These are phyloP conservation scores for Gymnothorax reevesii DNA, from an alignment of 2,797 vertebrate genomes.

Conservation along the genomic window DNA sequence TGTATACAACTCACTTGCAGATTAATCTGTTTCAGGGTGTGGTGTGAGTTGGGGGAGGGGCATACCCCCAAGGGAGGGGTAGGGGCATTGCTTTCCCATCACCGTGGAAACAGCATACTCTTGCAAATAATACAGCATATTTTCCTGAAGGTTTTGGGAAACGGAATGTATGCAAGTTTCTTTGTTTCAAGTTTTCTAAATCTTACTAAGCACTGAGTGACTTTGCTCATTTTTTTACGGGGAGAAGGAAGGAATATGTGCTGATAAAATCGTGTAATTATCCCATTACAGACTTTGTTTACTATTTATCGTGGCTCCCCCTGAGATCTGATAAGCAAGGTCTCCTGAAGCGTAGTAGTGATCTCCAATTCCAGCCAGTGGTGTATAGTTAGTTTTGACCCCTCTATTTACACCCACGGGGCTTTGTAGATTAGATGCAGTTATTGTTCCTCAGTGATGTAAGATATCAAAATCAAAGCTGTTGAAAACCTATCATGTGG, in stretches of 20 bases:
- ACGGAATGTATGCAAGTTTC: not conserved
- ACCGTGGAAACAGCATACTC: not conserved
- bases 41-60: conserved; percentile 12
- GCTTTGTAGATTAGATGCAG: not conserved
- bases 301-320: not conserved
- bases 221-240: not conserved
- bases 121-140: not conserved
- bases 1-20: conserved; percentile 11
- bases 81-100: not conserved
- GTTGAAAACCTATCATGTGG: no score
- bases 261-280: not conserved
- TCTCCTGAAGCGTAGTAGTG: not conserved
- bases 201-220: not conserved
- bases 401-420: not conserved
- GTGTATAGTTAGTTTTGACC: not conserved
- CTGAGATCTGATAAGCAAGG: not conserved
- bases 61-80: not conserved
- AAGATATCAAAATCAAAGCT: no score
- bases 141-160: not conserved
- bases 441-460: no score
- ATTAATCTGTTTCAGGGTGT: conserved; percentile 31
- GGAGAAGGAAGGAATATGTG: not conserved
- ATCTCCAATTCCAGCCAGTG: not conserved
- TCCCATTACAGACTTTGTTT: not conserved
- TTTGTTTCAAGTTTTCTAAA: not conserved